Percentiles rank a stretch among this genome's conserved stretches.
These are phyloP conservation scores for Hylaeus anthracinus DNA, from an alignment of 1,140 invertebrate genomes.

Conservation along the genomic window DNA sequence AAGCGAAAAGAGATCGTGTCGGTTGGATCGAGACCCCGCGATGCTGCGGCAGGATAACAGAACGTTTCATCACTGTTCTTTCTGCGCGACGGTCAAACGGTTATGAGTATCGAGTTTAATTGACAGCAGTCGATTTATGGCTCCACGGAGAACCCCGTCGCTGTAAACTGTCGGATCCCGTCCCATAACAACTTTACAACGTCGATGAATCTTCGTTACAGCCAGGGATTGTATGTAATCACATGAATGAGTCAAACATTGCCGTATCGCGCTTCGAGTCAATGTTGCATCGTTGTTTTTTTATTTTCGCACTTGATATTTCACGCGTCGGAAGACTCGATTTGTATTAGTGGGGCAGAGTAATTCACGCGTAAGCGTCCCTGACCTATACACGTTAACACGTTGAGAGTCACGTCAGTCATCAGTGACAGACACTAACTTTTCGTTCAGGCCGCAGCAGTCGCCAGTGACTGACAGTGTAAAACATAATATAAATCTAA, in stretches of 20 bases:
- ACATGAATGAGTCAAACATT: constrained; percentile 32
- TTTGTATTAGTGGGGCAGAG: neutral
- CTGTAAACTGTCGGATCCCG: neutral
- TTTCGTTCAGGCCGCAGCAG: too few species aligned
- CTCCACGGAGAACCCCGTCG: neutral
- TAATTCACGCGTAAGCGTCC: too few species aligned
- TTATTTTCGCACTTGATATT: neutral
- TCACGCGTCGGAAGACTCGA: neutral
- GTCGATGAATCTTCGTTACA: constrained; percentile 27
- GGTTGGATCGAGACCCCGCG: neutral
- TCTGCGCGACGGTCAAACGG: neutral
- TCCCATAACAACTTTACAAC: neutral
- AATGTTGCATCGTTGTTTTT: neutral
- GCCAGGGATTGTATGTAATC: constrained; percentile 21
- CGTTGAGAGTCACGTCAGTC: too few species aligned
- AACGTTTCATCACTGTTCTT: neutral
- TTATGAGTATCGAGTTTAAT: constrained; percentile 23
- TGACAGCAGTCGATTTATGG: constrained; percentile 24
- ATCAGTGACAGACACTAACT: too few species aligned
- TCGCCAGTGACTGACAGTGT: too few species aligned
- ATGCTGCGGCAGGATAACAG: neutral
- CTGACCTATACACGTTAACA: too few species aligned
- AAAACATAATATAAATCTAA: too few species aligned
- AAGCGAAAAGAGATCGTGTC: neutral
- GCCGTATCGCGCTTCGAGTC: neutral